Evolutionary conservation across 1,140 invertebrate genomes (phyloP).

Genomic region (Chlorops oryzae): DNA sequence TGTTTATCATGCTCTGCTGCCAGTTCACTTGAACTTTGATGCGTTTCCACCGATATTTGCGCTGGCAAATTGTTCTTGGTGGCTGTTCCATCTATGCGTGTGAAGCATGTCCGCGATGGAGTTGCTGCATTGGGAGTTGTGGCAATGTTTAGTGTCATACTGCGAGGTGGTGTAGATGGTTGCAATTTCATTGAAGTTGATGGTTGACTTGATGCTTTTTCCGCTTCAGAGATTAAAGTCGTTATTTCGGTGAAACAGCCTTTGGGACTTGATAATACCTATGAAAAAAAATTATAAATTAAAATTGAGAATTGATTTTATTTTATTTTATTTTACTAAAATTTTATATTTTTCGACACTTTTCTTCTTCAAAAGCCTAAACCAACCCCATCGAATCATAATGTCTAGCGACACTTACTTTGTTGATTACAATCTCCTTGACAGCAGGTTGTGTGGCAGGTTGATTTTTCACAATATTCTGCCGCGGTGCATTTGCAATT

Average conservation of each 20-base stretch:
- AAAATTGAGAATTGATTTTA: neutral
- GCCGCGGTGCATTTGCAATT: no score
- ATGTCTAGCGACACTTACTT: conserved; percentile 17
- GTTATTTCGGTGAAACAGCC: conserved; percentile 42
- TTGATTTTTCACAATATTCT: neutral
- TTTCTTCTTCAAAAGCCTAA: no score
- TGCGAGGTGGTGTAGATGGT: conserved; percentile 1
- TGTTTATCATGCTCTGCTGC: conserved; percentile 43
- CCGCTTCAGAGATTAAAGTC: conserved; percentile 21
- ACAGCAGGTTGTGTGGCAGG: conserved; percentile 27
- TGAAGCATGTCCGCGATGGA: conserved; percentile 30
- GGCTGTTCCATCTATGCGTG: conserved; percentile 35
- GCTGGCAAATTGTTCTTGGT: conserved; percentile 42
- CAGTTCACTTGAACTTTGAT: conserved; percentile 39
- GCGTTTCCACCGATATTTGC: conserved; percentile 41
- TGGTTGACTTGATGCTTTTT: no score
- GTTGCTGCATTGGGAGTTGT: neutral
- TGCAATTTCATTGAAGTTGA: neutral
- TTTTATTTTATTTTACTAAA: neutral
- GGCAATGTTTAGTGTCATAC: neutral
- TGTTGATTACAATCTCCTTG: conserved; percentile 42
- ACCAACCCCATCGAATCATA: no score
- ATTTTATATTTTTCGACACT: no score
- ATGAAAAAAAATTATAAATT: neutral
- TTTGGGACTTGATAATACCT: conserved; percentile 29